These are phyloP conservation scores for Aeoliscus strigatus DNA, from an alignment of 2,797 vertebrate genomes.

Conservation along the genomic window DNA sequence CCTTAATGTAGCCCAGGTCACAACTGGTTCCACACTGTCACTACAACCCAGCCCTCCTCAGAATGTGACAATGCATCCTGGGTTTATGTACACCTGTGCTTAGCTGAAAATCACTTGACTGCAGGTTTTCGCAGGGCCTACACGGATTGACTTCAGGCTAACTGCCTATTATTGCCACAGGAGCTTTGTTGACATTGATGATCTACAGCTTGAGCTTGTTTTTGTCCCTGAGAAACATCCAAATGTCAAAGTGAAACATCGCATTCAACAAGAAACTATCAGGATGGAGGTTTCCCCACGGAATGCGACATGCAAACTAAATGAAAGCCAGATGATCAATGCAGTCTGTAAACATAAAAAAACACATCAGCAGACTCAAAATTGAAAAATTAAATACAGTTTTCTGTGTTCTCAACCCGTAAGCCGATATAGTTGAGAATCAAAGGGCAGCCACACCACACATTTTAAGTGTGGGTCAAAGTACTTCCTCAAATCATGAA, in stretches of 20 bases:
- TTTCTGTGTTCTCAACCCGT: background rate
- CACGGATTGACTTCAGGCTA: background rate
- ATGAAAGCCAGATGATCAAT: background rate
- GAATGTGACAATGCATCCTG: too few species aligned
- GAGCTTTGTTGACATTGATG: background rate
- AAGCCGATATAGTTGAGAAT: background rate
- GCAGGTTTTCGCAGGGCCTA: too few species aligned
- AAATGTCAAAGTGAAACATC: too few species aligned
- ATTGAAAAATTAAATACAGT: background rate
- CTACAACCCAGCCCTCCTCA: too few species aligned
- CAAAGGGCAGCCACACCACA: background rate
- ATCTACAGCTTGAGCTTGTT: too few species aligned
- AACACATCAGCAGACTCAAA: background rate
- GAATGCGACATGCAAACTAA: background rate
- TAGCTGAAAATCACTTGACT: too few species aligned
- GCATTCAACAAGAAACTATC: background rate
- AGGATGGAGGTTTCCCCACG: background rate
- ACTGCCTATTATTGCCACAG: background rate
- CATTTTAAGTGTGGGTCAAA: too few species aligned
- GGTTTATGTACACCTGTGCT: too few species aligned
- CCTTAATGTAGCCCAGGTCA: too few species aligned
- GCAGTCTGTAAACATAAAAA: background rate
- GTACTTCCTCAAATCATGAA: conserved; percentile 1
- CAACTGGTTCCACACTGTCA: too few species aligned
- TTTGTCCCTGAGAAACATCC: too few species aligned